Conservation (phyloP, 2,113 vertebrate genomes). For the Electrona antarctica region DNA sequence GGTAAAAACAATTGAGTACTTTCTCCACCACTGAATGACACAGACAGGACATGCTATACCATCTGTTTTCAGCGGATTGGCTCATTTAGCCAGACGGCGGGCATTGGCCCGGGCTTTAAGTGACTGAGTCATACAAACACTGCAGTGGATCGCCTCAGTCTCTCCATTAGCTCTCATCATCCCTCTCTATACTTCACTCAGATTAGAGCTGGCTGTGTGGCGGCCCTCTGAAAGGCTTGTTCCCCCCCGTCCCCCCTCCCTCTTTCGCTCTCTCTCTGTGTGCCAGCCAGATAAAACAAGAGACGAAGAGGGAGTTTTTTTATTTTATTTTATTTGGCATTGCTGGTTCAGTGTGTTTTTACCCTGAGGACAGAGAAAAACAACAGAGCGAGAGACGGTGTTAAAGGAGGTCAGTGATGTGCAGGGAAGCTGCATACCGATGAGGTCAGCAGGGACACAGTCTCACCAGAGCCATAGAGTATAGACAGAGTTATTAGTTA, state of each 20-base stretch:
- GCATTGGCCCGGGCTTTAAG: conserved; percentile 7
- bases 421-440: conserved; percentile 21
- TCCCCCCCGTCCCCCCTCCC: not conserved
- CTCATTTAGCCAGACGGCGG: conserved; percentile 23
- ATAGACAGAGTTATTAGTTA: not conserved
- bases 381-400: not conserved
- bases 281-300: conserved; percentile 38
- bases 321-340: conserved; percentile 24
- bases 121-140: conserved; percentile 40
- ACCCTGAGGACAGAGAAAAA: conserved; percentile 16
- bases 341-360: not conserved
- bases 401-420: not conserved
- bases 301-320: conserved; percentile 4
- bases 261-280: not conserved
- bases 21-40: not conserved
- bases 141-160: not conserved
- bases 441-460: not conserved
- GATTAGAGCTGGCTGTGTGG: conserved; percentile 35
- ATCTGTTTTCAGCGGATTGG: conserved; percentile 20
- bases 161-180: conserved; percentile 45
- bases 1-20: no score
- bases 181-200: not conserved
- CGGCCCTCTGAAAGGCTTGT: conserved; percentile 14
- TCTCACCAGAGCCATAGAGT: conserved; percentile 45
- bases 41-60: not conserved